These are phyloP conservation scores for Sphecodes monilicornis DNA, from an alignment of 2,888 invertebrate species.

Conservation along the genomic window DNA sequence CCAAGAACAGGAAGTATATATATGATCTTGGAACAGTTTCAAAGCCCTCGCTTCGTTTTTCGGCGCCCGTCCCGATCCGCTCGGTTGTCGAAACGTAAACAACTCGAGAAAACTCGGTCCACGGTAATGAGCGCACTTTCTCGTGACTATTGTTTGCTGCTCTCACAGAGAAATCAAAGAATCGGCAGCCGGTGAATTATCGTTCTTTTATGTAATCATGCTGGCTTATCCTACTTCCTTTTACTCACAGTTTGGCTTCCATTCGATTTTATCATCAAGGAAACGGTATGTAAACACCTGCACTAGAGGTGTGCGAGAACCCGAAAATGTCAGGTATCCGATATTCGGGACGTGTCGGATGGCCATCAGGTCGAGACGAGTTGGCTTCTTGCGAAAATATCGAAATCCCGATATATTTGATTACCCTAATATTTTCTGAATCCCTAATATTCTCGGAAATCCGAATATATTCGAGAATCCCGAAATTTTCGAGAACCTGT, in stretches of 20 bases:
- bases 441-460: too few relatives aligned
- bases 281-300: background rate
- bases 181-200: background rate
- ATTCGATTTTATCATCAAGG: background rate
- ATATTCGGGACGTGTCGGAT: too few relatives aligned
- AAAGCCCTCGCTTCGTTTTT: background rate
- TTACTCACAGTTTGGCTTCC: background rate
- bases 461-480: too few relatives aligned
- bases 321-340: too few relatives aligned
- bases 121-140: background rate
- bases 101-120: background rate
- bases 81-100: background rate
- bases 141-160: background rate
- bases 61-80: background rate
- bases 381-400: too few relatives aligned
- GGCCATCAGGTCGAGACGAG: too few relatives aligned
- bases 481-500: too few relatives aligned
- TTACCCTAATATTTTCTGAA: too few relatives aligned
- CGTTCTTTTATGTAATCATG: background rate
- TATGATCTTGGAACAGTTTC: background rate
- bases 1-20: background rate
- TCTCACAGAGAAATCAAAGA: background rate
- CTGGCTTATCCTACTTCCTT: background rate
- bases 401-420: too few relatives aligned
- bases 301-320: too few relatives aligned